Percentiles rank a stretch among this genome's conserved stretches.
These are phyloP conservation scores for Sesia apiformis DNA, from an alignment of 2,888 invertebrate species.

Conservation along the genomic window DNA sequence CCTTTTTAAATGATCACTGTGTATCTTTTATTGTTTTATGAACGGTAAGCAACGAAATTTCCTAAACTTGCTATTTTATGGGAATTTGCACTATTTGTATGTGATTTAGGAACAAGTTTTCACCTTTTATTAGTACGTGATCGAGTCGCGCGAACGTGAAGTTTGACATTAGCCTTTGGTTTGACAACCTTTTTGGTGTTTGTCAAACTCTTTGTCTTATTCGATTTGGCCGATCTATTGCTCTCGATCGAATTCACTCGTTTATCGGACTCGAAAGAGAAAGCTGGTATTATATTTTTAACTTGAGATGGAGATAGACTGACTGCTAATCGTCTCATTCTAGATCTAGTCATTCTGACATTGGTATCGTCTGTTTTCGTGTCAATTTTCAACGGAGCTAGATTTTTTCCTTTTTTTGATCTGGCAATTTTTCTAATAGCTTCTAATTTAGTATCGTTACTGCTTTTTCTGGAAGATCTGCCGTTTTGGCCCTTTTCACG, in stretches of 20 bases:
- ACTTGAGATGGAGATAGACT: slow-evolving; percentile 55
- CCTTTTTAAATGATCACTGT: slow-evolving; percentile 8
- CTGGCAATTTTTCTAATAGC: slow-evolving; percentile 35
- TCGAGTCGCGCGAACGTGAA: background rate
- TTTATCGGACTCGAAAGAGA: slow-evolving; percentile 53
- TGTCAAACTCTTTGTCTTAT: slow-evolving; percentile 13
- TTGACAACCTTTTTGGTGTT: slow-evolving; percentile 17
- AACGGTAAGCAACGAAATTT: background rate
- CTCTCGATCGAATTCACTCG: slow-evolving; percentile 45
- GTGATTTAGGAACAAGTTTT: slow-evolving; percentile 16
- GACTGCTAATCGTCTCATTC: slow-evolving; percentile 44
- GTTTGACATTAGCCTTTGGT: slow-evolving; percentile 11
- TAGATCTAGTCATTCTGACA: slow-evolving; percentile 52
- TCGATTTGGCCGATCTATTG: slow-evolving; percentile 28
- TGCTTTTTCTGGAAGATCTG: slow-evolving; percentile 25
- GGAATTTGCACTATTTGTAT: background rate
- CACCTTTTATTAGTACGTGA: slow-evolving; percentile 44
- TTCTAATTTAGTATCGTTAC: slow-evolving; percentile 20
- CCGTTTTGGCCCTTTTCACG: slow-evolving; percentile 64
- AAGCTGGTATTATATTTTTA: slow-evolving; percentile 31
- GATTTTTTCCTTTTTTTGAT: slow-evolving; percentile 27
- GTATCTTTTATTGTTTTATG: too few species aligned
- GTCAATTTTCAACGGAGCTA: slow-evolving; percentile 23
- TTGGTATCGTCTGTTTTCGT: slow-evolving; percentile 16
- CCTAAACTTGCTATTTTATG: background rate